Base-by-base conservation (phyloP, 2,888 invertebrate genomes). In the Chromoteleia sp. region DNA sequence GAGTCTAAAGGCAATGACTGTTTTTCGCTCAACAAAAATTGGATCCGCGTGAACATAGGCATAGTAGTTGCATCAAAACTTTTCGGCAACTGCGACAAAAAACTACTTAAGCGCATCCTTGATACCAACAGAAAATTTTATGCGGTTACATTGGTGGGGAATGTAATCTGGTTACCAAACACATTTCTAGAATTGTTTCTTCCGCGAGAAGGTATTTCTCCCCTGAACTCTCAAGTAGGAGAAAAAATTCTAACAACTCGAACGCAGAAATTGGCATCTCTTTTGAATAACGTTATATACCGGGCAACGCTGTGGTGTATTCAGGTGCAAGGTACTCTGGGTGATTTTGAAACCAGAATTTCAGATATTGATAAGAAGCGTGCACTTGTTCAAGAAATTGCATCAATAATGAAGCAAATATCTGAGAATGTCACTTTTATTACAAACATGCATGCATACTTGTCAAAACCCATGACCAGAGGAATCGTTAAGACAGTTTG, bases 81-180 rank as follows among this genome's bases (percentile, higher is more conserved):
- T 61, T 98, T 97, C 92, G 95, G 97, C 52, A 93, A 94, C 85
- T 93, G 94, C 85, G 97, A 98, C 90, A 96, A 95, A 88, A 97
- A 96, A 91, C 90, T 95, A 48, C 94, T 96, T 63, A 96, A 95
- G 90, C 92, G 94, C 61, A 89, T 97, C 25, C 93, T 95, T 85
- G 98, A 98, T 85, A 90, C 95, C 2, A 96, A 97, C 90, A 94
- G 94, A 88, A 97, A 96, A 93, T 94, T 96, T 48, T 96, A 96
- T 83, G 96, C 96, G 30, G 95, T 98, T 74, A 95, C 95, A 50
- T 92, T 99, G 30, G 93, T 94, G 74, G 97, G 97, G 0, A 96
- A 96, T 88, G 93, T 96, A 12, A 91, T 97, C 65, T 98, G 98
- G 97, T 95, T 96, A 87, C 97, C 98, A 0, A 96, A 96, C 89